Evolutionary conservation across 2,113 vertebrate species (phyloP), one percentile per base, ranked within the genome.

Genomic region (Chlamydotis undulata): DNA sequence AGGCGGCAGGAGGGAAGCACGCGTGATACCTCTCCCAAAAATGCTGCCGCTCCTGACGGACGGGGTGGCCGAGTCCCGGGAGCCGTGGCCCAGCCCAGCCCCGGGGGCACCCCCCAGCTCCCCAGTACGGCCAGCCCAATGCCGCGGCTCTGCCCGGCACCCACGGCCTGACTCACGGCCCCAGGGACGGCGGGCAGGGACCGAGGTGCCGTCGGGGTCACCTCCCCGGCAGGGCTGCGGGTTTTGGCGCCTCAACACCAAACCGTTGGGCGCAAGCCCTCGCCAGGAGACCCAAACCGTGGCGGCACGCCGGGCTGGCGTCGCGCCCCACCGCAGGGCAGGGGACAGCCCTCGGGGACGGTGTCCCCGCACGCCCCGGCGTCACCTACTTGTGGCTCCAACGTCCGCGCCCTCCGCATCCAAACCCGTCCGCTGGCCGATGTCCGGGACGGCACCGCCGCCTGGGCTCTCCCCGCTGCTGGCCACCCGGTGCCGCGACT

Each of bases 311-410:
- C 0, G 22, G 67, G 64, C 33, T 15, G 55, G 33, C 4, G 2
- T 71, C 1, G 17, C 26, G 52, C 24, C 52, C 57, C 47, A 0
- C 8, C 2, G 41, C 1, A 16, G 63, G 45, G 31, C 59, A 53
- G 71, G 35, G 31, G 37, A 49, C 24, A 41, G 7, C 25, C 69
- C 49, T 59, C 1, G 3, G 39, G 25, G n/a, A 31, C 1, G 13
- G n/a, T 56, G 61, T 31, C 70, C 41, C 47, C 12, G 3, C 15
- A 19, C 12, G 37, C 53, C 65, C 49, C 28, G 1, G 19, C 37
- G 59, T 67, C 61, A 78, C 81, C 93, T 98, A 98, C 98, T 98
- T 98, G 98, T 96, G 87, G 96, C 93, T 21, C 77, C 23, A 21
- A 68, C 53, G 90, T 98, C 98, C 0, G 29, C 19, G 4, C 86